These are phyloP conservation scores for Passer domesticus DNA, from an alignment of 2,113 vertebrate species.

Conservation along the genomic window DNA sequence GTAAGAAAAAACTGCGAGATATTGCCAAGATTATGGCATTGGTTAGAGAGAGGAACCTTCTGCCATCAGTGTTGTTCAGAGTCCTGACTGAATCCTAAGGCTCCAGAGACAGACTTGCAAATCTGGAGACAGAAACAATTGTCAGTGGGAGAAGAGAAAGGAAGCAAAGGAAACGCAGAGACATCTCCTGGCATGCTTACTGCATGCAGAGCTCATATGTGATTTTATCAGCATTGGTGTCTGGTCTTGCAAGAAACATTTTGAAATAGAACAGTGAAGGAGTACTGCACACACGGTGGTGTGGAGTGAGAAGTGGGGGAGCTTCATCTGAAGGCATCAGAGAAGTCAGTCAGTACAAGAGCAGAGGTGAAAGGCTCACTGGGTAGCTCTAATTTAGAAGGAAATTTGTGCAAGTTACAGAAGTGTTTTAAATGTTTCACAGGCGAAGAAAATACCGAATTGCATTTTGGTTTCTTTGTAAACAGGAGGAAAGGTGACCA, in stretches of 20 bases:
- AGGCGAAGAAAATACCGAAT: background rate
- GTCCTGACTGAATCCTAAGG: background rate
- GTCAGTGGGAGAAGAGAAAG: background rate
- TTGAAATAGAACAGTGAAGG: background rate
- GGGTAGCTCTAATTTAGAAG: background rate
- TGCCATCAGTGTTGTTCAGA: background rate
- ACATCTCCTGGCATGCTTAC: background rate
- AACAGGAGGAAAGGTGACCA: background rate
- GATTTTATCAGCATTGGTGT: background rate
- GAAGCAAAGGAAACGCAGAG: background rate
- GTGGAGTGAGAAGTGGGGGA: background rate
- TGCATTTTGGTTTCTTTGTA: background rate
- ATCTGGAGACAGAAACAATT: background rate
- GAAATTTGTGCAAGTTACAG: background rate
- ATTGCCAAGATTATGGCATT: background rate
- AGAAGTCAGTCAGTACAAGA: background rate
- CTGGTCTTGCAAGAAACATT: background rate
- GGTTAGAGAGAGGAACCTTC: background rate
- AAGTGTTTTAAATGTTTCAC: background rate
- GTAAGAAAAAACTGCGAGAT: background rate
- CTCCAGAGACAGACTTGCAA: background rate
- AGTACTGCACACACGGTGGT: background rate
- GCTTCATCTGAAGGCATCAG: background rate
- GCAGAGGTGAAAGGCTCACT: background rate
- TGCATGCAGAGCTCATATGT: background rate